Conservation (phyloP, 2,888 invertebrate species). For the Yponomeuta cagnagella region DNA sequence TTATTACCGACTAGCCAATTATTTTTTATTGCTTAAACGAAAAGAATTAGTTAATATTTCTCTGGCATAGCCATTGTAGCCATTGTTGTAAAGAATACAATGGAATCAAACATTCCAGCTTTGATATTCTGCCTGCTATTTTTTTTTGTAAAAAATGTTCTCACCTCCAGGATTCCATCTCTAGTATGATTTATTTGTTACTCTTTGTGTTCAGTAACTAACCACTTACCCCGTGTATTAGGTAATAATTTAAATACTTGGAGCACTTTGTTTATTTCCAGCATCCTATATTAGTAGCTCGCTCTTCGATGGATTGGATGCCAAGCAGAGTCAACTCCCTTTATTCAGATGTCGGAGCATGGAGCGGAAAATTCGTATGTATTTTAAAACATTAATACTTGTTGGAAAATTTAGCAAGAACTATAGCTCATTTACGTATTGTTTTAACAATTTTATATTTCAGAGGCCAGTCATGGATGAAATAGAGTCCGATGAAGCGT, state of each 20-base stretch:
- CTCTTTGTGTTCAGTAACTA: background rate
- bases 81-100: background rate
- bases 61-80: background rate
- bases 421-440: background rate
- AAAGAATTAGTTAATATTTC: background rate
- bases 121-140: background rate
- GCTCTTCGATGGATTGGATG: slow-evolving; percentile 68
- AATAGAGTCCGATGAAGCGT: slow-evolving; percentile 67
- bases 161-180: background rate
- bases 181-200: background rate
- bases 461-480: slow-evolving; percentile 71
- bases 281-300: slow-evolving; percentile 64
- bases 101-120: background rate
- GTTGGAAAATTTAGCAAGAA: background rate
- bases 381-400: background rate
- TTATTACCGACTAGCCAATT: too few relatives aligned
- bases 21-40: background rate
- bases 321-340: slow-evolving; percentile 66
- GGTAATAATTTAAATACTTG: background rate
- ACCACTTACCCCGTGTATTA: too few relatives aligned
- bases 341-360: slow-evolving; percentile 68
- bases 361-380: slow-evolving; percentile 67
- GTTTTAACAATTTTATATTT: slow-evolving; percentile 19
- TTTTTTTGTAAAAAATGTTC: background rate
- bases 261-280: slow-evolving; percentile 26